phyloP scores from a whole-genome alignment of 2,113 vertebrate genomes.

The Ophiodon elongatus region DNA sequence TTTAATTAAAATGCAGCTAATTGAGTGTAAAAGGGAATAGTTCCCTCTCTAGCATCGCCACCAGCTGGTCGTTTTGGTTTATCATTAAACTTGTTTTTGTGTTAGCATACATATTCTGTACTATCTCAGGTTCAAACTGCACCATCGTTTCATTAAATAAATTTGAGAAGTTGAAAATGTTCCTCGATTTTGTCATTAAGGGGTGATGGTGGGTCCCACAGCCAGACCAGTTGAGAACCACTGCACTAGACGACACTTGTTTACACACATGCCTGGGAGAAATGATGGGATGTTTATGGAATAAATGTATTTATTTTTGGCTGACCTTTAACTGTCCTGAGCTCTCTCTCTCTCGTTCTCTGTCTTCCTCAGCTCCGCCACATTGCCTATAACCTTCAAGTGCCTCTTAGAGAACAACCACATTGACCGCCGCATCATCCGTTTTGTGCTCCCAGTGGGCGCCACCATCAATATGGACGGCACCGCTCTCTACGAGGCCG shows the following conservation, averaged over 20 bases:
- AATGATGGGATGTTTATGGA: not conserved
- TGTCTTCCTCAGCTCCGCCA: conserved; percentile 90
- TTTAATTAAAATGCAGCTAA: too few species aligned
- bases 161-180: too few species aligned
- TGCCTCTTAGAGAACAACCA: conserved; percentile 99
- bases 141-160: too few species aligned
- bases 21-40: too few species aligned
- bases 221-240: too few species aligned
- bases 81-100: too few species aligned
- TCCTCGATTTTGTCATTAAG: too few species aligned
- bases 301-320: not conserved
- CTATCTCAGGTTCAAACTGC: too few species aligned
- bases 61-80: too few species aligned
- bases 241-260: not conserved
- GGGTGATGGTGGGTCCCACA: too few species aligned
- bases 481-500: conserved; percentile 95
- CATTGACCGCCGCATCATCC: conserved; percentile 94
- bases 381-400: conserved; percentile 99
- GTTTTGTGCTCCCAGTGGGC: conserved; percentile 95
- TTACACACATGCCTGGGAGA: not conserved
- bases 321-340: not conserved
- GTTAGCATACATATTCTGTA: too few species aligned
- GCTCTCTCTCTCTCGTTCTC: not conserved
- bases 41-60: too few species aligned
- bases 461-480: conserved; percentile 99